phyloP scores from a whole-genome alignment of 1,140 invertebrate species.

The Drosophila seguyi region DNA sequence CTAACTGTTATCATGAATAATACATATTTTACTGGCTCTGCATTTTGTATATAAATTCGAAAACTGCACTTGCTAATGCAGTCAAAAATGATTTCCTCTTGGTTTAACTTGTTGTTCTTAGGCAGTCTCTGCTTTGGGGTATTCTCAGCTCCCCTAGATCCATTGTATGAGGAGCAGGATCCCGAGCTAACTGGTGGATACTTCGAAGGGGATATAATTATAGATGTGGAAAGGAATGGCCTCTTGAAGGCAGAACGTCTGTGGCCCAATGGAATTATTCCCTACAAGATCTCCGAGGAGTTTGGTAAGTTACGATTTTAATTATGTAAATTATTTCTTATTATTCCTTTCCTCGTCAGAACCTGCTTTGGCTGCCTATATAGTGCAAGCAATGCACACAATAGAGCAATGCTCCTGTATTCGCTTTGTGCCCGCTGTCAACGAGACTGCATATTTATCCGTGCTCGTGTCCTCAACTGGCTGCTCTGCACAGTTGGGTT shows the following conservation, averaged over 20 bases:
- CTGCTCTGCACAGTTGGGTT: slow-evolving; percentile 86
- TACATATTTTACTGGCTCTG: neutral
- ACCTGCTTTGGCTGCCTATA: slow-evolving; percentile 24
- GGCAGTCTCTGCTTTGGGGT: slow-evolving; percentile 5
- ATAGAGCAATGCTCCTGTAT: slow-evolving; percentile 80
- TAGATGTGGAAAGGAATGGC: slow-evolving; percentile 40
- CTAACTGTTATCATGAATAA: neutral
- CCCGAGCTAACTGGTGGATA: neutral
- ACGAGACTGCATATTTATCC: slow-evolving; percentile 40
- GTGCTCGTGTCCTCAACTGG: slow-evolving; percentile 23
- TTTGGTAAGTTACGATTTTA: slow-evolving; percentile 53
- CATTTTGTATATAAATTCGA: slow-evolving; percentile 2
- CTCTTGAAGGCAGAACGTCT: neutral
- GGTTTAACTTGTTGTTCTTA: slow-evolving; percentile 21
- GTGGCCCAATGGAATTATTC: slow-evolving; percentile 82
- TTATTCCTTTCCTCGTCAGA: neutral
- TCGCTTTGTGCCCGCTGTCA: slow-evolving; percentile 51
- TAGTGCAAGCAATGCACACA: slow-evolving; percentile 60
- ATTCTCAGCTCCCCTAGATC: slow-evolving; percentile 15
- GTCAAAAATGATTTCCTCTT: slow-evolving; percentile 38
- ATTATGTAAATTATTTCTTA: neutral
- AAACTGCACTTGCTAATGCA: slow-evolving; percentile 10
- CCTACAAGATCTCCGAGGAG: slow-evolving; percentile 60
- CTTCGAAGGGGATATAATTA: slow-evolving; percentile 8
- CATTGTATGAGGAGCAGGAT: neutral